phyloP scores from a whole-genome alignment of 2,113 vertebrate species.

The Cyrtonyx montezumae region DNA sequence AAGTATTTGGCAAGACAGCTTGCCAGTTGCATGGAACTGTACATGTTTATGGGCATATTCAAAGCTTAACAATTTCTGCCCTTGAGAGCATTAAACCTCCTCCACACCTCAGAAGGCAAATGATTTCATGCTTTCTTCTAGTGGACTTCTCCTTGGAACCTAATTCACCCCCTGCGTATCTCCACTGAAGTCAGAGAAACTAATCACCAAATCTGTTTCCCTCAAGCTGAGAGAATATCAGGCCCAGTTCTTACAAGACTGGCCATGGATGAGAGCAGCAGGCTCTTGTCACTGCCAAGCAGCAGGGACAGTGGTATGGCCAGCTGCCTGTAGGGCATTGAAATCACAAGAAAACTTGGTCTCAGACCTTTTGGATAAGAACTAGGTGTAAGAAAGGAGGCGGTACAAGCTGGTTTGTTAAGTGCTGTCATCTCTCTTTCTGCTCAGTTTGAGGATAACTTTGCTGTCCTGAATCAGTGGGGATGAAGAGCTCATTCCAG shows the following conservation, averaged over 20 bases:
- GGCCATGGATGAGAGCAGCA: not conserved
- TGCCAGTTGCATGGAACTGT: not conserved
- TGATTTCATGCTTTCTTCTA: not conserved
- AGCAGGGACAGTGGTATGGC: not conserved
- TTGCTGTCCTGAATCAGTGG: not conserved
- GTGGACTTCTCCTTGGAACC: not conserved
- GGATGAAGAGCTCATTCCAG: not conserved
- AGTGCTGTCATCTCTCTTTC: rapidly evolving
- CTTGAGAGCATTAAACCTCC: not conserved
- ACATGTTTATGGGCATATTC: not conserved
- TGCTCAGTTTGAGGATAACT: not conserved
- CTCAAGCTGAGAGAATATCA: not conserved
- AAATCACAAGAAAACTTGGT: not conserved
- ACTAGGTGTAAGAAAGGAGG: not conserved
- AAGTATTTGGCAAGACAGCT: not conserved
- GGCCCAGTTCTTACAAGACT: not conserved
- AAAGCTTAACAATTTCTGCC: not conserved
- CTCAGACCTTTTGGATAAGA: not conserved
- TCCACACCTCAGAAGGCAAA: not conserved
- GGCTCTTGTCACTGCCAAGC: not conserved
- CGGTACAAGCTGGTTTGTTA: not conserved
- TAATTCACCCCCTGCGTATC: not conserved
- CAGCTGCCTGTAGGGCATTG: not conserved
- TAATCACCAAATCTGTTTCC: not conserved
- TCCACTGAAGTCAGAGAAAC: not conserved